phyloP scores from a whole-genome alignment of 2,797 vertebrate species.

The Gallinago stenura region DNA sequence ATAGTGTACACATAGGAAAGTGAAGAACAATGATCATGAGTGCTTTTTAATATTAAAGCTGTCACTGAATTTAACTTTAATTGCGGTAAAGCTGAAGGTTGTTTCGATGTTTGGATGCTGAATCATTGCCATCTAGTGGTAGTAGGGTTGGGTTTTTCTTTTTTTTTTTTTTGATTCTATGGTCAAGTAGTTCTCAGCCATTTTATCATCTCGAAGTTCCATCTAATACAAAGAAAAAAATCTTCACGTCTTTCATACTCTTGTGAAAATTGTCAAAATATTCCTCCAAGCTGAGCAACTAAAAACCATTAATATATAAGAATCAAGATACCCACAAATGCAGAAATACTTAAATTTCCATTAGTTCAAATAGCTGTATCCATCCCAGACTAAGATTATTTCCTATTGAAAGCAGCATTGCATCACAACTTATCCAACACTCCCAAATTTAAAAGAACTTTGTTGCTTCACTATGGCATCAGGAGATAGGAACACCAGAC shows the following conservation, averaged over 20 bases:
- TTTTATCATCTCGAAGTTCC: neutral
- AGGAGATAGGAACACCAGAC: neutral
- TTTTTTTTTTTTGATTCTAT: neutral
- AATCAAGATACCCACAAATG: neutral
- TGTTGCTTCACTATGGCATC: neutral
- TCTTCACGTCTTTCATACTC: neutral
- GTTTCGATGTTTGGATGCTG: slow-evolving; percentile 47
- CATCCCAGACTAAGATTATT: neutral
- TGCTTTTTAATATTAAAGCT: neutral
- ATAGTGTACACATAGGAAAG: neutral
- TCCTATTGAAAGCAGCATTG: neutral
- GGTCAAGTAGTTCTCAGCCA: neutral
- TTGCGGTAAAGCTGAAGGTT: neutral
- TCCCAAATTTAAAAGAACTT: neutral
- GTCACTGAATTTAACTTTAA: neutral
- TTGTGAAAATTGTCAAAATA: neutral
- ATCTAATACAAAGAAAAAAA: neutral
- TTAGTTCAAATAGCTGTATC: neutral
- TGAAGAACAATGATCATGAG: neutral
- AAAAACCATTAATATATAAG: neutral
- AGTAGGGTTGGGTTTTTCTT: neutral
- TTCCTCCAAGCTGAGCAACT: neutral
- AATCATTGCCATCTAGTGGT: slow-evolving; percentile 80
- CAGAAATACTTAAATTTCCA: neutral
- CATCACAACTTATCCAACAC: neutral